phyloP scores from a whole-genome alignment of 2,888 invertebrate species.

The Petrolisthes manimaculis region DNA sequence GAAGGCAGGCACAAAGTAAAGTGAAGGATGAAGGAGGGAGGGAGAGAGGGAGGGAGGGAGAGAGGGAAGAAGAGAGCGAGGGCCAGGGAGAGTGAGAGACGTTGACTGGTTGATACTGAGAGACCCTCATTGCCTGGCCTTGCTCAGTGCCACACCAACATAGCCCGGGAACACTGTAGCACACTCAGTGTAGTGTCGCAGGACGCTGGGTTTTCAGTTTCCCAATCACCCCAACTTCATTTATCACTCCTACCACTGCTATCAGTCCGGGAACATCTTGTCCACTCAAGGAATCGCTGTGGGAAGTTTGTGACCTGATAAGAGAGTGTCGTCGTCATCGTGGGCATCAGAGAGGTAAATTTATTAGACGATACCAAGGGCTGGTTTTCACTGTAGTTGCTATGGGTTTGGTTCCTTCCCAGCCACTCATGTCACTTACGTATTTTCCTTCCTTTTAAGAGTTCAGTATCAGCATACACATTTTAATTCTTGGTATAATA shows the following conservation, averaged over 20 bases:
- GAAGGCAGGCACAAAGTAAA: no score
- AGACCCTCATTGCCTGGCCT: background rate
- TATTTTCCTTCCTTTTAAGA: no score
- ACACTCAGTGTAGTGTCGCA: slow-evolving; percentile 55
- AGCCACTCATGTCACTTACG: no score
- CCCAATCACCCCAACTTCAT: background rate
- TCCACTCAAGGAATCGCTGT: background rate
- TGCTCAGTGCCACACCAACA: background rate
- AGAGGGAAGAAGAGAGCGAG: background rate
- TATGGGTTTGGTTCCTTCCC: no score
- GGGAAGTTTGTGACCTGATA: background rate
- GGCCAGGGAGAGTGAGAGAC: background rate
- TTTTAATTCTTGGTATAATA: no score
- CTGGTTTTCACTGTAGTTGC: no score
- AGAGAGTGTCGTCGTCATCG: no score
- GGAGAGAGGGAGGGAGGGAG: background rate
- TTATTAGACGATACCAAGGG: no score
- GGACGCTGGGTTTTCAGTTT: slow-evolving; percentile 4
- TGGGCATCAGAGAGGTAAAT: no score
- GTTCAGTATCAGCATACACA: no score
- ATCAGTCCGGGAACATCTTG: slow-evolving; percentile 40
- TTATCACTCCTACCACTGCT: slow-evolving; percentile 1
- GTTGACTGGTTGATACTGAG: background rate
- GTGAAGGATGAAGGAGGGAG: background rate
- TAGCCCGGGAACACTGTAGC: slow-evolving; percentile 28